These are phyloP conservation scores for Lithobius niger DNA, from an alignment of 1,140 invertebrate species.

Conservation along the genomic window DNA sequence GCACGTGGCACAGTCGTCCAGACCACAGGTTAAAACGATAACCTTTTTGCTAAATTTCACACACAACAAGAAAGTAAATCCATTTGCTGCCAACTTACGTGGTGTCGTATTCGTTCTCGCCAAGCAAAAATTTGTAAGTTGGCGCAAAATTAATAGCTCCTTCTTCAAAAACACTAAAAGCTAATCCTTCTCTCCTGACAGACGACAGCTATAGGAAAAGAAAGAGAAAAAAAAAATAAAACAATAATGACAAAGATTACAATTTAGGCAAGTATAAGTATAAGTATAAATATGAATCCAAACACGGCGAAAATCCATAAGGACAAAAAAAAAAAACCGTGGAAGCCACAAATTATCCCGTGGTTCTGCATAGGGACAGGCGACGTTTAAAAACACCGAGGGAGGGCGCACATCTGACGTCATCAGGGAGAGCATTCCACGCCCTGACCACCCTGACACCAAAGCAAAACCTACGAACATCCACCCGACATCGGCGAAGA, in stretches of 20 bases:
- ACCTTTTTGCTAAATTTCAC: background rate
- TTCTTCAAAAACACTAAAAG: conserved; percentile 67
- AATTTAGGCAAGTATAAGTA: too few species aligned
- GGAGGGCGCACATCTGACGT: too few species aligned
- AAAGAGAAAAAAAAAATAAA: conserved; percentile 3
- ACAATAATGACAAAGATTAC: conserved; percentile 2
- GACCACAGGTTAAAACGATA: conserved; percentile 2
- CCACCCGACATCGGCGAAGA: too few species aligned
- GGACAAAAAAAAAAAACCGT: background rate
- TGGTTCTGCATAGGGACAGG: background rate
- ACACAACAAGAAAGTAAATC: too few species aligned
- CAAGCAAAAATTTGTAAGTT: conserved; percentile 70
- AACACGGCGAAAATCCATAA: background rate
- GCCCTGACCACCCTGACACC: too few species aligned
- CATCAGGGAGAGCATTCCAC: too few species aligned
- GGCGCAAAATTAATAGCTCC: conserved; percentile 62
- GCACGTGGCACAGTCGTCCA: too few species aligned
- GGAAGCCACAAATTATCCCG: background rate
- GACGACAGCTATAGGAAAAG: conserved; percentile 36
- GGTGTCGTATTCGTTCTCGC: conserved; percentile 56
- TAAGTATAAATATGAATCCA: too few species aligned
- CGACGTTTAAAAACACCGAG: too few species aligned
- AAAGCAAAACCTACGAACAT: too few species aligned
- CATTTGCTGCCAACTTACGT: too few species aligned
- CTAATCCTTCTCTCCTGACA: conserved; percentile 52